Evolutionary conservation across 2,113 vertebrate species (phyloP).

Genomic region (Onychostruthus taczanowskii): DNA sequence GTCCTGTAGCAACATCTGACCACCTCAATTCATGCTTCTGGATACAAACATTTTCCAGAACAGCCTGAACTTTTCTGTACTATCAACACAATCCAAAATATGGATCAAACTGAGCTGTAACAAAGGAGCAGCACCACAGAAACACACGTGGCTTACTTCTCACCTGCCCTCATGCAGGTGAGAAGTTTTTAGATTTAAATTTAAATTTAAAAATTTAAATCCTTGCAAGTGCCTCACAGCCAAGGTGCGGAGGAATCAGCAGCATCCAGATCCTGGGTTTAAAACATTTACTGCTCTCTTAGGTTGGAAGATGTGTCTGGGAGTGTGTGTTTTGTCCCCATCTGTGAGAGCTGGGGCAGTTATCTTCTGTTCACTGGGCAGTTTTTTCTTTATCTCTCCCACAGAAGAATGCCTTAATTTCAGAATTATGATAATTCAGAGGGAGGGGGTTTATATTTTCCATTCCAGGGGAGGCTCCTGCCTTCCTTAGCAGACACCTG

Average conservation of each 20-base stretch:
- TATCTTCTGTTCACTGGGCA: no score
- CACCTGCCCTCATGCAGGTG: not conserved
- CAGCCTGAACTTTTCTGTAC: not conserved
- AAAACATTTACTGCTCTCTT: not conserved
- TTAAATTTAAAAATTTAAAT: not conserved
- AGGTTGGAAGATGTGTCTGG: not conserved
- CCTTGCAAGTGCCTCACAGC: fast-evolving
- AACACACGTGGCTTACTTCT: not conserved
- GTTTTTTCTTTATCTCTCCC: no score
- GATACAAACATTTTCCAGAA: not conserved
- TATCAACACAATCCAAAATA: not conserved
- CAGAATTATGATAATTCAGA: not conserved
- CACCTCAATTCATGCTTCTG: not conserved
- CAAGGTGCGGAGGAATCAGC: not conserved
- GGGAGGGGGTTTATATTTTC: not conserved
- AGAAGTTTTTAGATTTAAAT: no score
- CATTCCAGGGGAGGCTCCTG: not conserved
- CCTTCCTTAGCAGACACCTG: not conserved
- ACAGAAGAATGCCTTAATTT: not conserved
- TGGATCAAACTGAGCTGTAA: fast-evolving
- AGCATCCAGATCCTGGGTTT: not conserved
- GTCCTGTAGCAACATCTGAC: no score
- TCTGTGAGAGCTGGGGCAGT: not conserved
- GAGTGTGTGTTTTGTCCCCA: not conserved
- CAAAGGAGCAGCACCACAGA: not conserved